Base-by-base conservation (phyloP, 2,888 invertebrate genomes). In the Euplexia lucipara region DNA sequence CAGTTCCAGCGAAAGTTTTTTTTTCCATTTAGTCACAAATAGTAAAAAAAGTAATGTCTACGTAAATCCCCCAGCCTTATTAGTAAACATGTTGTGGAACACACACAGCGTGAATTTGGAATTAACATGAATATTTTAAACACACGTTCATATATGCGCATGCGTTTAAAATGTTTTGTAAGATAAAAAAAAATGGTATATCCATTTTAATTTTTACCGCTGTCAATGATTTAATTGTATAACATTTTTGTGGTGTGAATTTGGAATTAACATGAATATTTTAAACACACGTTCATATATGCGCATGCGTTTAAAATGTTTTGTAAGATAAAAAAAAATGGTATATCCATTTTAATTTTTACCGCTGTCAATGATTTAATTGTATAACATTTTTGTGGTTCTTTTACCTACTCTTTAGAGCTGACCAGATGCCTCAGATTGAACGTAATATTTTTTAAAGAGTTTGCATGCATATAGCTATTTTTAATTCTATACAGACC, bases 51-150 rank as follows among this genome's bases (percentile, higher is more conserved):
- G n/a, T 14, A 47, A 16, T n/a, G 1, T 20, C 9, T 20, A n/a
- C 37, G 70, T 59, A 67, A 70, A 70, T 59, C 66, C 59, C 70
- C 49, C 10, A 26, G 32, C 34, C 37, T 3, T 70, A 59, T 26
- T n/a, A 39, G 16, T 34, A 70, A 70, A 70, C 48, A 12, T 16
- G 39, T 60, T 41, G 20, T 16, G 18, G 2, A 22, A 54, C 56
- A 68, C 47, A 47, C 45, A 54, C 37, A 6, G 14, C 34, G 39
- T n/a, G 34, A 6, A 22, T 30, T 30, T 10, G 32, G 20, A 66
- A 14, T 1, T 22, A 44, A n/a, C 4, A 18, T 45, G 18, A 37
- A 54, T 56, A 68, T 42, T 37, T 18, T 26, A 26, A 37, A 35
- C 20, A 53, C 45, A 67, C 44, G 39, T 7, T 0, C 26, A 20